Evolutionary conservation across 2,113 vertebrate genomes (phyloP), one percentile per base, ranked within the genome.

Genomic region (Pomatostomus ruficeps): DNA sequence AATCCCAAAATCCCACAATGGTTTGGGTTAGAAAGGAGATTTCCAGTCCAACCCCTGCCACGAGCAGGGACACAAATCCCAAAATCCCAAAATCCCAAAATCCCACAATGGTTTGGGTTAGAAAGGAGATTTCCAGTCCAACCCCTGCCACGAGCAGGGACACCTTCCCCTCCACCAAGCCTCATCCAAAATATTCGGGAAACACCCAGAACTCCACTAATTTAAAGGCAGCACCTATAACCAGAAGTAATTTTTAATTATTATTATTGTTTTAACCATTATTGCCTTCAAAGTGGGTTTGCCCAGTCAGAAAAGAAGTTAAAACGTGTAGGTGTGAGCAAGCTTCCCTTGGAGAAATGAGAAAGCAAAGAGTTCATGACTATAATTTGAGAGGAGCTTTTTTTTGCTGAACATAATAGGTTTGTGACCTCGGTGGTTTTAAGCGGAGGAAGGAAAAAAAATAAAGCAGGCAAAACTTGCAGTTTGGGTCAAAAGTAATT

Each of bases 401-500:
- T 89, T 73, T 73, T 52, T 33, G 19, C 88, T 72, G 45, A 67
- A 78, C 13, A 35, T 46, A 63, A 92, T 9, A 66, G 52, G 46
- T 81, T 81, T 91, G 93, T 89, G 91, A 94, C 93, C 86, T 86
- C 2, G 0, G 89, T 45, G 84, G 93, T 84, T 92, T 88, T 71
- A 80, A 91, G 85, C 4, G 46, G 11, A 5, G 23, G 38, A 79
- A 95, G 58, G 7, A 14, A 61, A 40, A 31, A 54, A 70, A 70
- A 46, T 29, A 63, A 71, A 82, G 57, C 74, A 84, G 55, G 8
- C 81, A 65, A 77, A 93, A 71, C 26, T 54, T 78, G 70, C 62
- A 81, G 46, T 72, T 77, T 81, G 80, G 77, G 95, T 96, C 84
- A 66, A 71, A 80, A 94, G 48, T 38, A 84, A 92, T 26, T 45